These are phyloP conservation scores for Acipenser oxyrinchus DNA, from an alignment of 2,797 vertebrate species.

Conservation along the genomic window DNA sequence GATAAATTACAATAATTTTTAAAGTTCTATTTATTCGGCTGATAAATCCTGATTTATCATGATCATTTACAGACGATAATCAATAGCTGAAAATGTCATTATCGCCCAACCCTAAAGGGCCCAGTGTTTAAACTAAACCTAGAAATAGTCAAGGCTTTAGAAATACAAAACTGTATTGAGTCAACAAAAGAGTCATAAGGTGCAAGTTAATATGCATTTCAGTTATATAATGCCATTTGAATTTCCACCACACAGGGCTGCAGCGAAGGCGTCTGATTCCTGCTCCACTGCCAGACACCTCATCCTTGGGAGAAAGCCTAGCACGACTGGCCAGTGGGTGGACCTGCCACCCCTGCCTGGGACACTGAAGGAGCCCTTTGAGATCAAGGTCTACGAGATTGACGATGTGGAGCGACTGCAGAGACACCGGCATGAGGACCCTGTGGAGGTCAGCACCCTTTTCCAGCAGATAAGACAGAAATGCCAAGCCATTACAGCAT, in stretches of 20 bases:
- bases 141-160: too few species aligned
- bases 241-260: slow-evolving; percentile 51
- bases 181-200: too few species aligned
- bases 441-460: slow-evolving; percentile 44
- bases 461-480: slow-evolving; percentile 32
- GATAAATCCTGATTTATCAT: too few species aligned
- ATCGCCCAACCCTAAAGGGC: too few species aligned
- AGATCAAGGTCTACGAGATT: slow-evolving; percentile 99
- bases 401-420: slow-evolving; percentile 93
- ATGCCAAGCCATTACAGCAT: slow-evolving; percentile 31
- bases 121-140: too few species aligned
- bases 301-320: slow-evolving; percentile 79
- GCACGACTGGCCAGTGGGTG: slow-evolving; percentile 85
- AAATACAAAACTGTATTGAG: too few species aligned
- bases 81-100: too few species aligned
- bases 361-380: slow-evolving; percentile 90
- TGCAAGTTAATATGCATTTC: too few species aligned
- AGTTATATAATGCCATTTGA: too few species aligned
- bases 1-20: too few species aligned
- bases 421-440: slow-evolving; percentile 74
- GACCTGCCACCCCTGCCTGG: slow-evolving; percentile 87
- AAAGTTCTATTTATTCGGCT: too few species aligned
- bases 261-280: slow-evolving; percentile 90
- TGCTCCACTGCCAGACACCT: slow-evolving; percentile 78
- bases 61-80: too few species aligned